Base-by-base conservation (phyloP, 1,140 invertebrate genomes). In the Drosophila tropicalis region DNA sequence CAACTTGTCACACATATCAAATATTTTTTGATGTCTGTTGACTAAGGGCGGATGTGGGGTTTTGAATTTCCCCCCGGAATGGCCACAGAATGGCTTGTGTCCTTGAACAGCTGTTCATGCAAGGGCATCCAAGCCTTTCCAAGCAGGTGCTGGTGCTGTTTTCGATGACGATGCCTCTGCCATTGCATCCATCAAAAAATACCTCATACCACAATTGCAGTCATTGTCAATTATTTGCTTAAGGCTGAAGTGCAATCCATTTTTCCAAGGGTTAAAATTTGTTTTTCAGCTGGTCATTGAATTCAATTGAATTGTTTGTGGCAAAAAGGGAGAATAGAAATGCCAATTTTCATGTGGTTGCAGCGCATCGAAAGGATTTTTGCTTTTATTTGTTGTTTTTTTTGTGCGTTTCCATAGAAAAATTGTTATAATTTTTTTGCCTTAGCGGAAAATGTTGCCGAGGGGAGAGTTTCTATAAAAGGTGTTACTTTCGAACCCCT, bases 241-340 rank as follows among this genome's bases (percentile, higher is more conserved):
- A 70, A 70, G 80, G 66, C 51, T 87, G 84, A 89, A 87, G 84
- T 89, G 84, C 72, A 79, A 41, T 70, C 32, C 15, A 41, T 55
- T 63, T 63, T 51, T 70, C 83, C 68, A 68, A 68, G 66, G 58
- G 70, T 56, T 72, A 68, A 72, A 70, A 55, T 67, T 55, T 56
- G 76, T 64, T 83, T 87, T 84, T 76, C 84, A 87, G 76, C 84
- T 87, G 84, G 70, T 78, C 73, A 89, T 70, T 64, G 34, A 34
- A 76, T 76, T 67, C 44, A 58, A 72, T 76, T 76, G 72, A 76
- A 79, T 71, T 86, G 75, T 67, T 29, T 62, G 72, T 70, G 58
- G 63, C 54, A 67, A 73, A 70, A 61, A 76, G 72, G 79, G 36
- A 36, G 72, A 57, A 36, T 25, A 41, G 39, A 47, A 39, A 25